A percentile compares a stretch with the other conserved stretches of the same genome.
Conservation (phyloP, 2,113 vertebrate species). For the Dipodomys stephensi region DNA sequence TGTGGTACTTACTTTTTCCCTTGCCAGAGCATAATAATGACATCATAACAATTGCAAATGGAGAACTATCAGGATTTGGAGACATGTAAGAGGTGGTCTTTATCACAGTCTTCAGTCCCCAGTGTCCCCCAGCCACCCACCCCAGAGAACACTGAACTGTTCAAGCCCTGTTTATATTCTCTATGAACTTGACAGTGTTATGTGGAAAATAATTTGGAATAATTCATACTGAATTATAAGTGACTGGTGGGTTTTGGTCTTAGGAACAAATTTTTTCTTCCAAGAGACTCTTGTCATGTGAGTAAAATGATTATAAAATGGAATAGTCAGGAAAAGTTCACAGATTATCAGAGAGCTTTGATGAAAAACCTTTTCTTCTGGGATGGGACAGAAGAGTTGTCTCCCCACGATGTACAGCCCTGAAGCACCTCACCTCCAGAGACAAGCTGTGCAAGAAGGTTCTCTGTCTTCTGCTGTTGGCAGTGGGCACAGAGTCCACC, state of each 20-base stretch:
- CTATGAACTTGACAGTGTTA: neutral
- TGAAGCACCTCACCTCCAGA: neutral
- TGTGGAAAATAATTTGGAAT: neutral
- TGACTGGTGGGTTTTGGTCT: neutral
- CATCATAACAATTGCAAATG: neutral
- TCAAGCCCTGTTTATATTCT: neutral
- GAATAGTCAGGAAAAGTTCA: neutral
- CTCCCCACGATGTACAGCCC: too few species aligned
- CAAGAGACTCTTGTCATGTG: neutral
- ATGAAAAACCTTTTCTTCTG: neutral
- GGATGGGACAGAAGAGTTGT: neutral
- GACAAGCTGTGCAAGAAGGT: neutral
- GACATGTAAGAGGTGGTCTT: neutral
- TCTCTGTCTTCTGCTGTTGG: neutral
- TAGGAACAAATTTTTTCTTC: neutral
- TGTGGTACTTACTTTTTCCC: too few species aligned
- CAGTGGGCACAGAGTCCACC: neutral
- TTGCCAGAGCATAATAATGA: neutral
- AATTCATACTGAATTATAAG: neutral
- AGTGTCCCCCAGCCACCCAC: neutral
- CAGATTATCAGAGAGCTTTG: neutral
- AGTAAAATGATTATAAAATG: neutral
- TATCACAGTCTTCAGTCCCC: neutral
- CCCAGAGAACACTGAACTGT: neutral
- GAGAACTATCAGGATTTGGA: neutral